These are phyloP conservation scores for Chromoteleia sp. DNA, from an alignment of 2,888 invertebrate species.

Conservation along the genomic window DNA sequence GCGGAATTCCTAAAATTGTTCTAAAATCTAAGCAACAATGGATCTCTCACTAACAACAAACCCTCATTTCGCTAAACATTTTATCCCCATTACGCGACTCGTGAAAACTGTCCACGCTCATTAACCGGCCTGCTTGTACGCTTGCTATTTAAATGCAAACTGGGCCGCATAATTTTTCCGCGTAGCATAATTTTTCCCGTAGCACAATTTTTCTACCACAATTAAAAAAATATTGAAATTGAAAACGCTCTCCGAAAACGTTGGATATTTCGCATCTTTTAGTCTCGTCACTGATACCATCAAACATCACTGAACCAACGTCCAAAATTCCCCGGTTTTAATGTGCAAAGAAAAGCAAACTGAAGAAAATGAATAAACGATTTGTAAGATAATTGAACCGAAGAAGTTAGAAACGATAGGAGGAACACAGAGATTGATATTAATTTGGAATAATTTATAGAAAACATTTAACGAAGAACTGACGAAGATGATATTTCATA, in stretches of 20 bases:
- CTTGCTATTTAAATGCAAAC: conserved; percentile 38
- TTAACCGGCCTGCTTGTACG: conserved; percentile 12
- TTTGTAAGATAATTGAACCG: no score
- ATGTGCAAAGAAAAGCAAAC: no score
- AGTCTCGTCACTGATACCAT: conserved; percentile 36
- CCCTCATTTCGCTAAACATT: conserved; percentile 9
- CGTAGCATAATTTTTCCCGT: conserved; percentile 1
- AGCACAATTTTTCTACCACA: conserved; percentile 16
- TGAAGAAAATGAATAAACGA: no score
- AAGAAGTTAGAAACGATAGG: no score
- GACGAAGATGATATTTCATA: no score
- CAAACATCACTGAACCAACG: conserved; percentile 14
- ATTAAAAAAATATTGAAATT: conserved; percentile 6
- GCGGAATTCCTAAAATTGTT: conserved; percentile 33
- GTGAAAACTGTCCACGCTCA: conserved; percentile 40
- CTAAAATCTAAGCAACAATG: neutral
- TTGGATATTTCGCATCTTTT: conserved; percentile 18
- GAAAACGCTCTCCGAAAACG: conserved; percentile 20
- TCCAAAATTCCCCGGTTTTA: conserved; percentile 15
- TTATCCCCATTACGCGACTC: conserved; percentile 1
- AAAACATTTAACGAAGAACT: no score
- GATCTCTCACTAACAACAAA: conserved; percentile 6
- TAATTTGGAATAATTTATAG: no score
- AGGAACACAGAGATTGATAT: no score
- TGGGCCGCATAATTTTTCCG: conserved; percentile 29